phyloP scores from a whole-genome alignment of 1,140 invertebrate genomes.

The Nasonia vitripennis region DNA sequence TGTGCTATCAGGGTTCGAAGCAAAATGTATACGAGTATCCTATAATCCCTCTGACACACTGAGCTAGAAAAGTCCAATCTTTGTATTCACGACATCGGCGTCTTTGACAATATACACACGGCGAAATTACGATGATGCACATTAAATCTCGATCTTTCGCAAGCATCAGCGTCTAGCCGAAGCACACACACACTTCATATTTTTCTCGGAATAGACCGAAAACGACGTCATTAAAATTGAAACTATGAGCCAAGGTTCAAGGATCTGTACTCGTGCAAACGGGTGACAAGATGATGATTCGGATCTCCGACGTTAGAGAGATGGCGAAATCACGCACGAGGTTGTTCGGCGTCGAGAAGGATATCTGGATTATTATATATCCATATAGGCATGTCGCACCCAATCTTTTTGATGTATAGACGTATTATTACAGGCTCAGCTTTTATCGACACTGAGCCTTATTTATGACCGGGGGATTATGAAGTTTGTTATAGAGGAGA shows the following conservation, averaged over 20 bases:
- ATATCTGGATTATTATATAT: not conserved
- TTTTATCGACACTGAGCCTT: not conserved
- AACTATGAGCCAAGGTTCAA: not conserved
- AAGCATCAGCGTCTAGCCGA: not conserved
- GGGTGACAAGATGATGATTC: not conserved
- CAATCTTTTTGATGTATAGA: not conserved
- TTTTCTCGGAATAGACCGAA: not conserved
- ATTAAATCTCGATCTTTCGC: not conserved
- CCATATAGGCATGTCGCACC: not conserved
- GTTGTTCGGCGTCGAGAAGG: not conserved
- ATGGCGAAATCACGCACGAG: not conserved
- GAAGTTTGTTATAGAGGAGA: too few relatives aligned
- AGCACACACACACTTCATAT: not conserved
- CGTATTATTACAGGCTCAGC: not conserved
- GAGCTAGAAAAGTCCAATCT: not conserved
- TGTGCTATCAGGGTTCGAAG: too few relatives aligned
- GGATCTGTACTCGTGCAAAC: not conserved
- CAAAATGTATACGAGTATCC: too few relatives aligned
- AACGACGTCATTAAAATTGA: not conserved
- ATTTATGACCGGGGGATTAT: not conserved
- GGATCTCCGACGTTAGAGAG: not conserved
- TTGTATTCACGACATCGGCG: not conserved
- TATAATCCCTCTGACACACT: not conserved
- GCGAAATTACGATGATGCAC: not conserved
- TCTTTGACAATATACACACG: not conserved